Conservation (phyloP, 2,888 invertebrate genomes). For the Tuberolachnus salignus region DNA sequence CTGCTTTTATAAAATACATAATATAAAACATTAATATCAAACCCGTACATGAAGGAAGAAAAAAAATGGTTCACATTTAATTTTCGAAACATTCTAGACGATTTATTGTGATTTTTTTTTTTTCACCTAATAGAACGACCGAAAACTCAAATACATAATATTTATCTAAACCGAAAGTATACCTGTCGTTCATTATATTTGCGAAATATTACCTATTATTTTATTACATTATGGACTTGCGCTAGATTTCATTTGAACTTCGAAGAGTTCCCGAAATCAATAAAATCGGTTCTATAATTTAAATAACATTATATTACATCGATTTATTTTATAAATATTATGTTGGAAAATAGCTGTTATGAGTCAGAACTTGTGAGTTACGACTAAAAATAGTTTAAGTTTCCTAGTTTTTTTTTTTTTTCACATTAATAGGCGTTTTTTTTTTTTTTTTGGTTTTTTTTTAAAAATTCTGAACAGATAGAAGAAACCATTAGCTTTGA, state of each 20-base stretch:
- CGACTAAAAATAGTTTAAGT: too few relatives aligned
- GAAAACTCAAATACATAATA: slow-evolving; percentile 9
- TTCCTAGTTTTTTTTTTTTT: too few relatives aligned
- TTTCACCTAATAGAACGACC: background rate
- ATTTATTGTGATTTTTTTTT: slow-evolving; percentile 8
- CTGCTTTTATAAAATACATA: background rate
- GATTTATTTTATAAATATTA: too few relatives aligned
- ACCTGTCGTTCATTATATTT: background rate
- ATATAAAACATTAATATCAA: background rate
- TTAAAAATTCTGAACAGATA: too few relatives aligned
- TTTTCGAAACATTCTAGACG: background rate
- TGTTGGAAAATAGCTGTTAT: too few relatives aligned
- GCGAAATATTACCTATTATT: background rate
- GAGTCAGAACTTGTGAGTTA: too few relatives aligned
- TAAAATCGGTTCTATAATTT: background rate
- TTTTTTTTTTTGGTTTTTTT: too few relatives aligned
- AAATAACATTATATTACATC: too few relatives aligned
- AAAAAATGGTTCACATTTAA: background rate
- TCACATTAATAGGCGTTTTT: too few relatives aligned
- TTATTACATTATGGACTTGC: too few relatives aligned
- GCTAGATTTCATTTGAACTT: background rate
- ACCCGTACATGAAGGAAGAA: background rate
- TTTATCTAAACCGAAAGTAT: background rate
- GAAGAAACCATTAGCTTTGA: too few relatives aligned
- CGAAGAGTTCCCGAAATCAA: background rate